Base-by-base conservation (phyloP, 2,888 invertebrate species). In the Deilephila porcellus region DNA sequence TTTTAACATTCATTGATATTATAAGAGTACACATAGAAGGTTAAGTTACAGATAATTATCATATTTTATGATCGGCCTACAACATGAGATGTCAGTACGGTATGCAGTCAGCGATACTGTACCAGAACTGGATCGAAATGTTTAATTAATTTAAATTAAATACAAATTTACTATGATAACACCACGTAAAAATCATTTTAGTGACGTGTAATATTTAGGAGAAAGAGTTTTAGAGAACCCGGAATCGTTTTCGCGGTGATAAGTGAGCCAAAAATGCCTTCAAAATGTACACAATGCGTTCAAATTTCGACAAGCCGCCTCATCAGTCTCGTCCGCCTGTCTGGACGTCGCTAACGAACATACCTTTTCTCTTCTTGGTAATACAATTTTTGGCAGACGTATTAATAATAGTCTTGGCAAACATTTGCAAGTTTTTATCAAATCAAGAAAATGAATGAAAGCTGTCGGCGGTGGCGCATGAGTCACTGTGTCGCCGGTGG, bases 361-460 rank as follows among this genome's bases (percentile, higher is more conserved):
- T 83, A 89, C 91, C 83, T 88, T 90, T 89, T 88, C 91, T 91
- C 80, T 92, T 92, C 93, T 90, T 88, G 88, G 93, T 93, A 93
- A 90, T 91, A 92, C 88, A 89, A 85, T 87, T 90, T 92, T 93
- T 93, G 93, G 93, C 93, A 93, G 90, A 85, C 83, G 83, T 84
- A 83, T 88, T 88, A 87, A 89, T 87, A 71, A 90, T 88, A 88
- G 82, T 89, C 89, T 93, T 94, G 93, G 93, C 94, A 93, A 90
- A 86, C 88, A 86, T 87, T 85, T 85, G 84, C 85, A 86, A 90
- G 88, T 90, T 91, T 73, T 90, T 90, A 90, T 91, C 87, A 87
- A 85, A 87, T 88, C 87, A 80, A 88, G 88, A 90, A 90, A 92
- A 91, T 93, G 93, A 94, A 94, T 93, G 93, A 93, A 93, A 91